Base-by-base conservation (phyloP, 92 coral and sea anemone species). In the Pocillopora meandrina region DNA sequence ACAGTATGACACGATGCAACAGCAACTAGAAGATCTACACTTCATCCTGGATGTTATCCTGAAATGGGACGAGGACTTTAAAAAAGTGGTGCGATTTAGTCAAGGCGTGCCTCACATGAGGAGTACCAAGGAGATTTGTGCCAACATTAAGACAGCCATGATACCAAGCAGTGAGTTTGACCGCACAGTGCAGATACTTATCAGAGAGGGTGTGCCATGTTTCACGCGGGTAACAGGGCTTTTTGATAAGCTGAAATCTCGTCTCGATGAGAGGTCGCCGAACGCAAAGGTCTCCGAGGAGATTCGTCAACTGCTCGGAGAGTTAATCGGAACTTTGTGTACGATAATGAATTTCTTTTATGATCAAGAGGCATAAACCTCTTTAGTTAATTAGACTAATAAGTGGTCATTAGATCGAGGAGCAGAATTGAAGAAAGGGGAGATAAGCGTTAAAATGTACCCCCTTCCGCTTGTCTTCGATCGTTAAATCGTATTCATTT, bases 81-180 rank as follows among this genome's bases (percentile, higher is more conserved):
- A 88, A 59, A 92, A 89, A 56, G 92, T 97, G 20, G 97, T 92
- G 8, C 92, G 99, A 67, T 95, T 95, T 59, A 93, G 99, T 62
- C 99, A 97, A 74, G 99, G 99, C 13, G 97, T 97, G 13, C 99
- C 99, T 10, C 98, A 97, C 71, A 92, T 90, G 90, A 86, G 99
- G 13, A 88, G 89, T 12, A 86, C 95, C 9, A 94, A 89, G 26
- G 99, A 97, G 35, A 86, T 93, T 13, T 97, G 95, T 56, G 33
- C 86, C 68, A 92, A 95, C 63, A 91, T 97, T 71, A 94, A 91
- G 61, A 91, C 93, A 1, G 89, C 92, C 19, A 92, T 97, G 99
- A 89, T 91, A 3, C 88, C 97, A 1, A 94, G 95, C 34, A 92
- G 93, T 5, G 99, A 96, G 79, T 94, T 96, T 76, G 95, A 93